These are phyloP conservation scores for Cuculus canorus DNA, from an alignment of 2,797 vertebrate genomes.

Conservation along the genomic window DNA sequence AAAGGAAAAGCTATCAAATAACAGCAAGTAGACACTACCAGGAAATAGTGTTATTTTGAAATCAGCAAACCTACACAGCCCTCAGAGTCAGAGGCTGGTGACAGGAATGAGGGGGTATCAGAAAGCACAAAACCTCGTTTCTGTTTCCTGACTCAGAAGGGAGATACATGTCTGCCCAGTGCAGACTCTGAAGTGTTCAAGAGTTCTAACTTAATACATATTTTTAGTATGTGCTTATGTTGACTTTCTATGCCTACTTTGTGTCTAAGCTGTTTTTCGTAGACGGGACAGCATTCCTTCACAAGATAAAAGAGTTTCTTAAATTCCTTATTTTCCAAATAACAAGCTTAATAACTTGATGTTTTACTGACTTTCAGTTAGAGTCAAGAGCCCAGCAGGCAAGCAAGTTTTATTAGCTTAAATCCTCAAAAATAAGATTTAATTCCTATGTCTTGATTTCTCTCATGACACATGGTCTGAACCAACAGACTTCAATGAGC, in stretches of 20 bases:
- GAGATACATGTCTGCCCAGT: background rate
- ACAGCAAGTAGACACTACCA: background rate
- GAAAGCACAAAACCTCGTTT: background rate
- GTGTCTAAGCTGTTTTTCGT: background rate
- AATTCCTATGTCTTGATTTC: background rate
- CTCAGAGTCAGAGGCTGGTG: background rate
- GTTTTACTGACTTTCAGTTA: background rate
- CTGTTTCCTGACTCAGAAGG: background rate
- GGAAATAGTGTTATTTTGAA: background rate
- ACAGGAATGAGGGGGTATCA: background rate
- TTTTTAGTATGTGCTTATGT: background rate
- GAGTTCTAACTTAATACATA: background rate
- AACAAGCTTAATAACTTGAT: background rate
- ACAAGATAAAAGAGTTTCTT: background rate
- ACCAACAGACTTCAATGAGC: background rate
- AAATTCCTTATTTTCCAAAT: background rate
- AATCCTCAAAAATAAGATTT: background rate
- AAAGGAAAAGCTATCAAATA: background rate
- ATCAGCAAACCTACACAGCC: background rate
- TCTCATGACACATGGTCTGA: background rate
- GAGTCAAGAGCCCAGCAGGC: background rate
- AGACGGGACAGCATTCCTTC: background rate
- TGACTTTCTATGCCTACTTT: background rate
- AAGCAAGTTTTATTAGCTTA: background rate
- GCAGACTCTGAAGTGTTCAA: background rate